Evolutionary conservation across 1,140 invertebrate species (phyloP), one percentile per base, ranked within the genome.

Genomic region (Cardiocondyla obscurior): DNA sequence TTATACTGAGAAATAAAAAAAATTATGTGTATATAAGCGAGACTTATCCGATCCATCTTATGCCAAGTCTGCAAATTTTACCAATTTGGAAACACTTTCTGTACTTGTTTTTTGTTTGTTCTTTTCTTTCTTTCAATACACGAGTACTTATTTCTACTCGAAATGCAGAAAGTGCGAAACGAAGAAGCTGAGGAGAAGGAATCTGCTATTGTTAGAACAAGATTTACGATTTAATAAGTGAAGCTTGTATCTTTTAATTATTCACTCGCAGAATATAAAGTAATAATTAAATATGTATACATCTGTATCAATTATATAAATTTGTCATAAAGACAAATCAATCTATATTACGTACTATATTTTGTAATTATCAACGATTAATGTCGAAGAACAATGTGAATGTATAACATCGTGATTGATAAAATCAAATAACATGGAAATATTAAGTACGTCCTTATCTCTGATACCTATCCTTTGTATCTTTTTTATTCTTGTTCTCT

Each of bases 301-400:
- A 46, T 46, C 67, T 46, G 25, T 19, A 42, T 69, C 19, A 51
- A 30, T 39, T 53, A 22, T 79, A 33, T 53, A 51, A 10, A 22
- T 79, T 79, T 79, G 62, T 69, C 30, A n/a, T 10, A n/a, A n/a
- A 67, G 19, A 39, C 16, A 46, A 46, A 58, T 2, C 25, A 36
- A 58, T 73, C 25, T 58, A 33, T 36, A 12, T 57, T 58, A 30
- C 25, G 12, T 42, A 55, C 22, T 44, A 57, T 44, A n/a, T 8
- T 57, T 67, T 70, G 25, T 46, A 58, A 81, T 76, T 49, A 51
- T 58, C 0, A 36, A 55, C 74, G 14, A 0, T 12, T 30, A 7
- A 53, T 64, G 6, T 65, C 58, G 19, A 76, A 22, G 1, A 44
- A 46, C 19, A 10, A 33, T 49, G 12, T 81, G 60, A 67, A 82